Conservation (phyloP, 2,113 vertebrate genomes). For the Onychostruthus taczanowskii region DNA sequence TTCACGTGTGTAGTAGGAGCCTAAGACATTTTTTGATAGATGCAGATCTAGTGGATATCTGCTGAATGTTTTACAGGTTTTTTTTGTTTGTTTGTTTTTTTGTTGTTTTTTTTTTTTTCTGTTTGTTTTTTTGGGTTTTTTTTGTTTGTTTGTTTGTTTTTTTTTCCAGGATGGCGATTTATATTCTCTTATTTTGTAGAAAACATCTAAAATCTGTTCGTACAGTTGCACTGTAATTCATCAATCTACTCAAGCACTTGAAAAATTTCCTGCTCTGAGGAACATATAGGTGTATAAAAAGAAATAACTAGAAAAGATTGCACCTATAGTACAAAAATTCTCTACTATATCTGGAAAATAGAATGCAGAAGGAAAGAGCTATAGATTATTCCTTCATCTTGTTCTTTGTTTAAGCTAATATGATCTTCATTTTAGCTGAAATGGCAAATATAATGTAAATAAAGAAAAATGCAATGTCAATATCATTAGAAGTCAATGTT, state of each 20-base stretch:
- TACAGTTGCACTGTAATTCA: neutral
- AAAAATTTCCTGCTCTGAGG: neutral
- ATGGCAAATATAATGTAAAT: neutral
- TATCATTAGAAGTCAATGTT: neutral
- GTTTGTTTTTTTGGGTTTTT: neutral
- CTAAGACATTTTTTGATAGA: neutral
- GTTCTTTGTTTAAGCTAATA: neutral
- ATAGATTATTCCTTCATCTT: neutral
- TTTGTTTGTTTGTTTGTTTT: too few species aligned
- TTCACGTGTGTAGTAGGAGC: neutral
- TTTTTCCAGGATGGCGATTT: accelerated
- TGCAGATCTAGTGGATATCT: neutral
- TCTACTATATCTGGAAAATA: neutral
- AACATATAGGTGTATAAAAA: neutral
- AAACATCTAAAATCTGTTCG: neutral
- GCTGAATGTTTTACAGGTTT: neutral
- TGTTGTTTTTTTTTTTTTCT: neutral
- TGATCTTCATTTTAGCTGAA: neutral
- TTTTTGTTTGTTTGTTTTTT: accelerated
- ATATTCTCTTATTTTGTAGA: neutral
- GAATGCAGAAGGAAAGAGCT: neutral
- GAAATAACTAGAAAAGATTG: neutral
- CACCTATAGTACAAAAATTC: neutral
- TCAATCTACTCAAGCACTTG: neutral
- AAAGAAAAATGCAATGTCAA: neutral